Conservation (phyloP, 2,888 invertebrate species). For the Pollenia amentaria region DNA sequence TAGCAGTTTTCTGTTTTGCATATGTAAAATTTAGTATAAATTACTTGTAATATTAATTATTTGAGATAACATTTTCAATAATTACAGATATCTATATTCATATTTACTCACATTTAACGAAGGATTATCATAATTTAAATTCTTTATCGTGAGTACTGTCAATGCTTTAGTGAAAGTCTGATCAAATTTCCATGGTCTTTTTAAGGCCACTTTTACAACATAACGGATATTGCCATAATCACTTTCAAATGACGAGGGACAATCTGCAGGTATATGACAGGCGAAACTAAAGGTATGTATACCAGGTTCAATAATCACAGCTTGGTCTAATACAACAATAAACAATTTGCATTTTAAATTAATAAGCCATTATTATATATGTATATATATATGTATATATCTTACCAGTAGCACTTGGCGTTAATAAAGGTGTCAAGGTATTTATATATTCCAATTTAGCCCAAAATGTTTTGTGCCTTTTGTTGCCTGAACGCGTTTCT, state of each 20-base stretch:
- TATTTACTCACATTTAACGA: slow-evolving; percentile 17
- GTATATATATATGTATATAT: neutral
- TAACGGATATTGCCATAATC: slow-evolving; percentile 86
- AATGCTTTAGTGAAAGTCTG: slow-evolving; percentile 88
- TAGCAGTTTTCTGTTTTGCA: too few species aligned
- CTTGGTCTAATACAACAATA: slow-evolving; percentile 73
- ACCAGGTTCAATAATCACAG: slow-evolving; percentile 84
- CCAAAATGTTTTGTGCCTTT: slow-evolving; percentile 45
- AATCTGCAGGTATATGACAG: slow-evolving; percentile 84
- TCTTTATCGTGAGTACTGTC: slow-evolving; percentile 86
- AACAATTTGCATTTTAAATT: neutral
- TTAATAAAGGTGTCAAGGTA: slow-evolving; percentile 33
- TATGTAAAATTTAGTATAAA: too few species aligned
- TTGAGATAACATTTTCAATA: too few species aligned
- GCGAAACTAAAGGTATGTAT: slow-evolving; percentile 85
- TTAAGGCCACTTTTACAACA: slow-evolving; percentile 88
- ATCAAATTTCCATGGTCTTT: slow-evolving; percentile 94
- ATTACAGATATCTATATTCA: neutral
- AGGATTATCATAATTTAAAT: slow-evolving; percentile 32
- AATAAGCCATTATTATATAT: neutral
- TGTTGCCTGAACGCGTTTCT: neutral
- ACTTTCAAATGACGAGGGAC: slow-evolving; percentile 86
- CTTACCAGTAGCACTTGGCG: slow-evolving; percentile 44
- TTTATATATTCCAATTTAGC: slow-evolving; percentile 84
- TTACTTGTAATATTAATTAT: too few species aligned